phyloP scores from a whole-genome alignment of 2,797 vertebrate genomes.

The Taeniopygia guttata region DNA sequence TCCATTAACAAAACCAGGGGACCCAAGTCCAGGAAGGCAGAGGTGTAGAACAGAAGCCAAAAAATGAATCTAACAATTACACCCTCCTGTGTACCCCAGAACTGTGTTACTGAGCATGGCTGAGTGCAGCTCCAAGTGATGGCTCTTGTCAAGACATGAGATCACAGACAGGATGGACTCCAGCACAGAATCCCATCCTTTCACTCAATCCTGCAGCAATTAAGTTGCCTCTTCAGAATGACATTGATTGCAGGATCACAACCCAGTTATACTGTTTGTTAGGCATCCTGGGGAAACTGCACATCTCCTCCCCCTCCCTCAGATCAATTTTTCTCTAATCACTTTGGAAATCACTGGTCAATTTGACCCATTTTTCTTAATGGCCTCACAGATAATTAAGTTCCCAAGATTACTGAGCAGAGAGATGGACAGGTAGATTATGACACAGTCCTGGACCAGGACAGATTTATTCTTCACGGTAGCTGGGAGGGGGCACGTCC shows the following conservation, averaged over 20 bases:
- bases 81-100: not conserved
- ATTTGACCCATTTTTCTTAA: not conserved
- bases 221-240: not conserved
- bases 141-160: accelerated
- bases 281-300: not conserved
- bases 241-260: not conserved
- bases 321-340: not conserved
- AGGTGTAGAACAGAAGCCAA: not conserved
- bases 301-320: not conserved
- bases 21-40: not conserved
- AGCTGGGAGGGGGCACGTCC: not conserved
- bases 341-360: not conserved
- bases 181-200: not conserved
- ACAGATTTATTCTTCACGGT: not conserved
- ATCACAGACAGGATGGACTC: not conserved
- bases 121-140: not conserved
- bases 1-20: not conserved
- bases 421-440: not conserved
- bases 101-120: accelerated
- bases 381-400: not conserved
- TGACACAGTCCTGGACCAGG: not conserved
- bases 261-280: not conserved
- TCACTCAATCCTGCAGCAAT: not conserved
- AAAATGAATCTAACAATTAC: not conserved
- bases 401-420: not conserved